Evolutionary conservation across 2,797 vertebrate genomes (phyloP).

Genomic region (Chaetophractus vellerosus): DNA sequence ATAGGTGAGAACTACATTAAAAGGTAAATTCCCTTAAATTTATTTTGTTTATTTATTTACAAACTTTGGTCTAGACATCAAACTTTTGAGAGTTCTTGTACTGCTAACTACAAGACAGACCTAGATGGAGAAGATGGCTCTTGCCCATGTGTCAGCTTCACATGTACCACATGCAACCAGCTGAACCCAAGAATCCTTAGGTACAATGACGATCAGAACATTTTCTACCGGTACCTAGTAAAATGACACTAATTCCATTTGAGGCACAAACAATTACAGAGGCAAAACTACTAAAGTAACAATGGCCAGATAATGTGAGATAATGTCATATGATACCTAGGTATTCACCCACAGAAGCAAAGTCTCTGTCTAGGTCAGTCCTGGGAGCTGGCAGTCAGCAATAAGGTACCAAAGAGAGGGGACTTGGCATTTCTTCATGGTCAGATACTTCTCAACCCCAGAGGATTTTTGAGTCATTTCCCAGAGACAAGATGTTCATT

Average conservation of each 20-base stretch:
- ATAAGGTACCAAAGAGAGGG: background rate
- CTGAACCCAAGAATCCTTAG: background rate
- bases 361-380: background rate
- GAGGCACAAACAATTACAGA: background rate
- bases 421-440: background rate
- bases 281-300: background rate
- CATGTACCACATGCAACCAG: background rate
- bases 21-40: background rate
- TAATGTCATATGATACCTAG: background rate
- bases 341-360: background rate
- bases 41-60: conserved; percentile 59
- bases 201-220: background rate
- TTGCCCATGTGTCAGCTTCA: background rate
- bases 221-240: background rate
- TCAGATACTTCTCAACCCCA: background rate
- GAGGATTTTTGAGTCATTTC: conserved; percentile 5
- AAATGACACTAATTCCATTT: background rate
- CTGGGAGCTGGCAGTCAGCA: background rate
- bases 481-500: background rate
- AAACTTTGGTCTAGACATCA: conserved; percentile 13
- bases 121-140: background rate
- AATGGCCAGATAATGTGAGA: conserved; percentile 21
- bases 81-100: background rate
- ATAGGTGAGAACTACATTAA: conserved; percentile 30
- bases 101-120: background rate